phyloP scores from a whole-genome alignment of 2,113 vertebrate genomes.

The Nycticorax nycticorax region DNA sequence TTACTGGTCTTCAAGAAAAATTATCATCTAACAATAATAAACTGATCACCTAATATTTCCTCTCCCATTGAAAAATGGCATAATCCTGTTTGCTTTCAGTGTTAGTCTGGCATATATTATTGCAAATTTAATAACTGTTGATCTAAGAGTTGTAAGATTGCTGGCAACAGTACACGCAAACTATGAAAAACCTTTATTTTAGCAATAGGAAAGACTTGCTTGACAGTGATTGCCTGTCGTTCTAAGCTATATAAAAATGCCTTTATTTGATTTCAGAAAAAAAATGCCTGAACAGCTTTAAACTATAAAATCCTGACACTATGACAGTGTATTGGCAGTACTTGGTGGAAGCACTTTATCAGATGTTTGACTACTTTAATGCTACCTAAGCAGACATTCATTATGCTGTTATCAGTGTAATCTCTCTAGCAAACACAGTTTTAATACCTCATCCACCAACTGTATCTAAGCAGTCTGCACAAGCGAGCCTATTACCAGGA shows the following conservation, averaged over 20 bases:
- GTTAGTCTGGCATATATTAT: neutral
- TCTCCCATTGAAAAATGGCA: neutral
- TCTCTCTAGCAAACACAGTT: neutral
- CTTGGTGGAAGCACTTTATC: neutral
- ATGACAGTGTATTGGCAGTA: neutral
- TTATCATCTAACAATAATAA: neutral
- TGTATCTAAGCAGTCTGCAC: neutral
- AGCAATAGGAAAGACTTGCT: neutral
- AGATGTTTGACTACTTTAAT: neutral
- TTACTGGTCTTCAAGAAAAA: neutral
- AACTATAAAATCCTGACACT: neutral
- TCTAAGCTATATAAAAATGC: neutral
- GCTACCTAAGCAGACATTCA: neutral
- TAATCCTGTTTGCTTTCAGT: neutral
- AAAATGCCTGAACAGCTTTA: neutral
- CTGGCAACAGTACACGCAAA: neutral
- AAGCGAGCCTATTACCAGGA: neutral
- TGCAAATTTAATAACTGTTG: neutral
- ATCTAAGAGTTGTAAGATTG: neutral
- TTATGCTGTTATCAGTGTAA: neutral
- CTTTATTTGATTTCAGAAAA: neutral
- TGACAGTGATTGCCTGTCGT: neutral
- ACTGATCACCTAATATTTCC: neutral
- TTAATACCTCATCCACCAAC: neutral
- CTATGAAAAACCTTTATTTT: neutral